A percentile compares a stretch with the other conserved stretches of the same genome.
These are phyloP conservation scores for Acanthopagrus latus DNA, from an alignment of 2,797 vertebrate species.

Conservation along the genomic window DNA sequence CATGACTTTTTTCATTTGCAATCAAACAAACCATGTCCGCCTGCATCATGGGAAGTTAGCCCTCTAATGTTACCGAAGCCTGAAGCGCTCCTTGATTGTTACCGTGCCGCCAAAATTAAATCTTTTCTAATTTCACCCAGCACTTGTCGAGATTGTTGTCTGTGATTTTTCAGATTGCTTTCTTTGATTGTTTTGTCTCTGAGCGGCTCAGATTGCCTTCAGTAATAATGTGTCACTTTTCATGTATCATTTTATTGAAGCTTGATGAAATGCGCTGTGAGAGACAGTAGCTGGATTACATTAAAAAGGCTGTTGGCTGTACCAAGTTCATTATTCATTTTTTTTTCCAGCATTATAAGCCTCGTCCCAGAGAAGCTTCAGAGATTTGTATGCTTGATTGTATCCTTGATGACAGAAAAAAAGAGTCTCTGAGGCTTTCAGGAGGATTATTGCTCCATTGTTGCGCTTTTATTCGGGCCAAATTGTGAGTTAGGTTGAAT, in stretches of 20 bases:
- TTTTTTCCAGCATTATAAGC: slow-evolving; percentile 37
- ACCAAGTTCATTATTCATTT: slow-evolving; percentile 67
- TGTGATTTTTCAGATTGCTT: slow-evolving; percentile 80
- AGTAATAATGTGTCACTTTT: slow-evolving; percentile 81
- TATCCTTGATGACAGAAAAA: slow-evolving; percentile 66
- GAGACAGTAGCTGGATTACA: slow-evolving; percentile 75
- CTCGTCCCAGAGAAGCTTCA: slow-evolving; percentile 58
- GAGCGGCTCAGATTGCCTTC: slow-evolving; percentile 70
- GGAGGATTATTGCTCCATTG: slow-evolving; percentile 68
- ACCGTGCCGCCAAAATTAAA: slow-evolving; percentile 73
- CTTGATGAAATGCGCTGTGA: slow-evolving; percentile 76
- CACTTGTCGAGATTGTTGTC: slow-evolving; percentile 77
- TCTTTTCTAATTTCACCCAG: slow-evolving; percentile 77
- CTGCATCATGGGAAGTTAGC: slow-evolving; percentile 62
- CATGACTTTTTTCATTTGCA: slow-evolving; percentile 79
- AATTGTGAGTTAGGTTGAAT: slow-evolving; percentile 63
- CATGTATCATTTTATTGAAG: slow-evolving; percentile 77
- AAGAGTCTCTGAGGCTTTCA: slow-evolving; percentile 60
- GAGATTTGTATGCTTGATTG: slow-evolving; percentile 71
- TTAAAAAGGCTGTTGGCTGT: slow-evolving; percentile 72
- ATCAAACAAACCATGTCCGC: slow-evolving; percentile 79
- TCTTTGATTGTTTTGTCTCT: slow-evolving; percentile 82
- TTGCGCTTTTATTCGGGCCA: slow-evolving; percentile 58
- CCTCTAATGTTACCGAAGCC: slow-evolving; percentile 67
- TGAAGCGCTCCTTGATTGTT: slow-evolving; percentile 69